Percentiles rank a stretch among this genome's conserved stretches.
These are phyloP conservation scores for Pterocles gutturalis DNA, from an alignment of 2,113 vertebrate genomes.

Conservation along the genomic window DNA sequence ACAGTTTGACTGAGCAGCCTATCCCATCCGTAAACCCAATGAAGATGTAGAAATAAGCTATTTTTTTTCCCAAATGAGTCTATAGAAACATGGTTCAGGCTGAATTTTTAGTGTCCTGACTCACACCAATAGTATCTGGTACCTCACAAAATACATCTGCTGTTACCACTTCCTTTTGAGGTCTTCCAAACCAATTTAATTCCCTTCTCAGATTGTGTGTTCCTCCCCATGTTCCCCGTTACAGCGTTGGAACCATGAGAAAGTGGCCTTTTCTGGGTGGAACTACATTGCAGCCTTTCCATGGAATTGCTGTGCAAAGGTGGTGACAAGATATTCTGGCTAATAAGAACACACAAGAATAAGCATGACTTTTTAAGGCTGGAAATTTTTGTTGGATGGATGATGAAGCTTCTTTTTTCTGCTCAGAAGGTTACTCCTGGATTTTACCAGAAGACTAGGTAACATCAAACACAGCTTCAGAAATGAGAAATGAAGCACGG, in stretches of 20 bases:
- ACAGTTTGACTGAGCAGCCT: neutral
- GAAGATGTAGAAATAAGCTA: neutral
- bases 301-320: neutral
- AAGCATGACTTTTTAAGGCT: neutral
- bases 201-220: neutral
- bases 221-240: neutral
- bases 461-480: neutral
- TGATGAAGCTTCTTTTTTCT: neutral
- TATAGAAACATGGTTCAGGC: neutral
- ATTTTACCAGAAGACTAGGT: neutral
- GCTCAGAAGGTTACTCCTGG: neutral
- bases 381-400: neutral
- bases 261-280: neutral
- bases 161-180: neutral
- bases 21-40: neutral
- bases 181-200: neutral
- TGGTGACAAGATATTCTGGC: neutral
- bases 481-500: neutral
- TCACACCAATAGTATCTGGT: neutral
- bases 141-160: neutral
- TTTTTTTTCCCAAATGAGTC: neutral
- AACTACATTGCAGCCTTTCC: neutral
- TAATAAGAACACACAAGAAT: neutral
- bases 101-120: neutral
- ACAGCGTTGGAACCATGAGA: neutral